Conservation (phyloP, 2,113 vertebrate species). For the Polypterus bichir region DNA sequence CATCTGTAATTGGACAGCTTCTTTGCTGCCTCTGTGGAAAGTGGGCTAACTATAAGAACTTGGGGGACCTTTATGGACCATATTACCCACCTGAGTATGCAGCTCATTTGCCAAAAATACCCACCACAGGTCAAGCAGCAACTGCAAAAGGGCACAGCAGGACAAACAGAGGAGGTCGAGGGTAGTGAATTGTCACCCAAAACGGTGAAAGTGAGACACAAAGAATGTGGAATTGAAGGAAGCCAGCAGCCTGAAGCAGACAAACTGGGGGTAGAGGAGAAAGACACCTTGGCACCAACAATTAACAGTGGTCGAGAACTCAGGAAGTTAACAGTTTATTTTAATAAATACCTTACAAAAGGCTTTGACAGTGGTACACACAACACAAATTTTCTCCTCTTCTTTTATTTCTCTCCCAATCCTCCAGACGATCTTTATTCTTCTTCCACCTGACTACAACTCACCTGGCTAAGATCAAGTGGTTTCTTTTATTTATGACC, state of each 20-base stretch:
- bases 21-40: conserved; percentile 95
- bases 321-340: conserved; percentile 61
- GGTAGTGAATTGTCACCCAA: conserved; percentile 53
- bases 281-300: conserved; percentile 43
- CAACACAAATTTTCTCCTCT: too few relatives aligned
- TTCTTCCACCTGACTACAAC: too few relatives aligned
- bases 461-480: too few relatives aligned
- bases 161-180: conserved; percentile 25
- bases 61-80: conserved; percentile 93
- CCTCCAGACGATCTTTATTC: too few relatives aligned
- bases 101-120: conserved; percentile 82
- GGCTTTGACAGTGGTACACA: too few relatives aligned
- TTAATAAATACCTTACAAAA: too few relatives aligned
- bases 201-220: conserved; percentile 62
- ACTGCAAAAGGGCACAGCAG: conserved; percentile 27
- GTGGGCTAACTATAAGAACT: conserved; percentile 94
- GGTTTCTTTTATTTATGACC: too few relatives aligned
- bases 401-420: too few relatives aligned
- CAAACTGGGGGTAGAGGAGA: conserved; percentile 41
- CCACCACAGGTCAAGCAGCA: conserved; percentile 59
- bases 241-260: conserved; percentile 51
- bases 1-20: conserved; percentile 72
- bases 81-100: conserved; percentile 93
- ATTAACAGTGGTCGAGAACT: conserved; percentile 59
- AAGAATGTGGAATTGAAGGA: conserved; percentile 42